phyloP scores from a whole-genome alignment of 2,113 vertebrate genomes.

The Upupa epops region DNA sequence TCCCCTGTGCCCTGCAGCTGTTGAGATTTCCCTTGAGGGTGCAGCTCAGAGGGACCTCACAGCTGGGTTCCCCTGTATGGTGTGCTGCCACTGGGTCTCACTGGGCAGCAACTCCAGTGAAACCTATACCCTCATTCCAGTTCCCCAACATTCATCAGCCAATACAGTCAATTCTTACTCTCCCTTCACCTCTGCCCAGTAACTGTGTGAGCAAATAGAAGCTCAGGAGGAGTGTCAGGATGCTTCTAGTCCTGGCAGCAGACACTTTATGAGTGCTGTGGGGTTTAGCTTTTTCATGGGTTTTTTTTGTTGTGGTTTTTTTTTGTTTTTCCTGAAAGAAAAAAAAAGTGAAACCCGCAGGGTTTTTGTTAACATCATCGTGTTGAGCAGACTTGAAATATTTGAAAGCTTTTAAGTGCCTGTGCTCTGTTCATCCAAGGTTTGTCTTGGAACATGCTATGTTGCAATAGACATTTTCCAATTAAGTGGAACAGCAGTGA shows the following conservation, averaged over 20 bases:
- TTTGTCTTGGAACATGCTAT: conserved; percentile 30
- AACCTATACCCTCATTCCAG: background rate
- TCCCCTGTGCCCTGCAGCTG: background rate
- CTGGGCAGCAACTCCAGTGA: background rate
- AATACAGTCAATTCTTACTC: background rate
- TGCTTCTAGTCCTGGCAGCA: conserved; percentile 36
- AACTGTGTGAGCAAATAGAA: conserved; percentile 40
- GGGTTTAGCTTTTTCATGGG: background rate
- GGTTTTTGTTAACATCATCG: conserved; percentile 51
- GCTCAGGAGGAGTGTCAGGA: conserved; percentile 34
- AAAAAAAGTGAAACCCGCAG: background rate
- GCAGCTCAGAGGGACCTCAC: background rate
- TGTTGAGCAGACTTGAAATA: conserved; percentile 64
- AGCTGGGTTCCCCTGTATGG: rapidly evolving
- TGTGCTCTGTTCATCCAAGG: conserved; percentile 40
- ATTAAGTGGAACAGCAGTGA: conserved; percentile 61
- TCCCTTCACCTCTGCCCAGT: conserved; percentile 2
- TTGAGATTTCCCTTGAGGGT: background rate
- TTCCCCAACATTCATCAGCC: conserved; percentile 34
- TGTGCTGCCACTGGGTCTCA: background rate
- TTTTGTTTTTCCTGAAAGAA: background rate
- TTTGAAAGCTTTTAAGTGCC: conserved; percentile 61
- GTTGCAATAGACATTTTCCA: conserved; percentile 51
- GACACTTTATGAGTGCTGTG: conserved; percentile 30
- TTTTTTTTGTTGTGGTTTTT: background rate